A percentile compares a stretch with the other conserved stretches of the same genome.
These are phyloP conservation scores for Dasypus novemcinctus DNA, from an alignment of 2,113 vertebrate species.

Conservation along the genomic window DNA sequence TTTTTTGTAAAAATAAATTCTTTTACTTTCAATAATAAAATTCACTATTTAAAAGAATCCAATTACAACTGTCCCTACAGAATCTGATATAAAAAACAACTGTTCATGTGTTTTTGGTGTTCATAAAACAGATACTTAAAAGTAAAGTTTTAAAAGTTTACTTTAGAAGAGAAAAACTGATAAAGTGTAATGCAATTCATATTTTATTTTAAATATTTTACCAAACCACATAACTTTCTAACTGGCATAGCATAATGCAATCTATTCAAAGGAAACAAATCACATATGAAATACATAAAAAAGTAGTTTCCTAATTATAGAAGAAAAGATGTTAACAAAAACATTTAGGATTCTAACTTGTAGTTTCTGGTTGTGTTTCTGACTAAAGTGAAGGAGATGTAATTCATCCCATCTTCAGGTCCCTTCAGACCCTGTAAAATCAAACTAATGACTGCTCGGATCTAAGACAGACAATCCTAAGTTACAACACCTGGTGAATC, in stretches of 20 bases:
- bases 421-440: neutral
- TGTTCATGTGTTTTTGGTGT: neutral
- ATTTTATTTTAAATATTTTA: neutral
- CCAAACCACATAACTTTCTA: neutral
- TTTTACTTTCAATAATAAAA: neutral
- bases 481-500: too few species aligned
- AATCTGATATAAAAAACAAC: neutral
- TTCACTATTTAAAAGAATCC: neutral
- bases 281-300: neutral
- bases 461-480: neutral
- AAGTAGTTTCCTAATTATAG: neutral
- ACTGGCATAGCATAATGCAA: neutral
- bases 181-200: neutral
- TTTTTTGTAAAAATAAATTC: neutral
- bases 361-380: neutral
- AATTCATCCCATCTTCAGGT: neutral
- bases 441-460: neutral
- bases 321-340: neutral
- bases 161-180: neutral
- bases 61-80: neutral
- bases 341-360: neutral
- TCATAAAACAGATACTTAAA: slow-evolving; percentile 12
- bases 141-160: neutral
- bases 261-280: slow-evolving; percentile 31
- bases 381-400: neutral